Evolutionary conservation across 2,797 vertebrate genomes (phyloP), one percentile per base, ranked within the genome.

Genomic region (Petrocephalus schoutedeni): DNA sequence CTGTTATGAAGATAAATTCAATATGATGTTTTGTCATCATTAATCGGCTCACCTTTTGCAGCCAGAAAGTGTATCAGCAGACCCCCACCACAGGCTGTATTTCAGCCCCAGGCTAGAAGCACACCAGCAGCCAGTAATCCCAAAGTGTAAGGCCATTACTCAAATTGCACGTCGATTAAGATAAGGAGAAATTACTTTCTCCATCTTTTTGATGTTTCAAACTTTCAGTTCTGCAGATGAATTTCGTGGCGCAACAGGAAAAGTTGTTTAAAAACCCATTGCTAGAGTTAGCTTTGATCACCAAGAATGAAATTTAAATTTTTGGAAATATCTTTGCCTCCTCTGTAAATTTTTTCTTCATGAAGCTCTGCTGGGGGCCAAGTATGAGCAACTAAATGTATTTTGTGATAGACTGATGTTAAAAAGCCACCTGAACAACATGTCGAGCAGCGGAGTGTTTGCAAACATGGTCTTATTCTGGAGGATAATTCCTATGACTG

Each of bases 131-230:
- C 92, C 91, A 91, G 89, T 59, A 90, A 94, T 96, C 94, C 95
- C 96, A 94, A 94, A 91, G 95, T 96, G 94, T 95, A 95, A 95
- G 94, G 91, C 94, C 94, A 95, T 96, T 96, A 96, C 95, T 94
- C 90, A 95, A 96, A 96, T 96, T 96, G 94, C 93, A 93, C 92
- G 92, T 93, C 95, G 95, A 96, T 96, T 96, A 95, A 96, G 96
- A 96, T 96, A 96, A 96, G 95, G 87, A 92, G 90, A 95, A 95
- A 95, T 95, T 87, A 95, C 95, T 96, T 96, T 96, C 95, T 95
- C 95, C 91, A 93, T 94, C 93, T 93, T 95, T 96, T 96, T 96
- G 95, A 96, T 92, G 95, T 96, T 88, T 86, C 53, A 94, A 95
- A 90, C 94, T 95, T 95, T 93, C 91, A 92, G 89, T 91, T 90